A percentile compares a stretch with the other conserved stretches of the same genome.
Evolutionary conservation across 1,140 invertebrate genomes (phyloP).

Genomic region (Drosophila orosa): DNA sequence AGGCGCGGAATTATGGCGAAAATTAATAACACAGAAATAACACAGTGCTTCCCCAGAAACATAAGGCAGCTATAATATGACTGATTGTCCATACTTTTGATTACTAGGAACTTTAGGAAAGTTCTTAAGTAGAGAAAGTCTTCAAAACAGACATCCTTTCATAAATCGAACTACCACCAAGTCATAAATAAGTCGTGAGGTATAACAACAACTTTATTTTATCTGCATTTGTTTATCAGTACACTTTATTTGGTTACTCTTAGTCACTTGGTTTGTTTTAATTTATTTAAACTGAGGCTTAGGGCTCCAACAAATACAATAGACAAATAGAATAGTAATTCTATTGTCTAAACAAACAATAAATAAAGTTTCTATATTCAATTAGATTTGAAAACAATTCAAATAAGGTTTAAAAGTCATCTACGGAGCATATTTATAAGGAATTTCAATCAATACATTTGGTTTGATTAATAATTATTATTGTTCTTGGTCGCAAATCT

Average conservation of each 20-base stretch:
- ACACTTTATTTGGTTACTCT: background rate
- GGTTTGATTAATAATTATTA: background rate
- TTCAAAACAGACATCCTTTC: background rate
- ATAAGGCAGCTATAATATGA: background rate
- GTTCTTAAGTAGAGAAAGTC: background rate
- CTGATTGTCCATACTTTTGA: background rate
- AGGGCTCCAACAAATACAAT: background rate
- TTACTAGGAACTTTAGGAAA: background rate
- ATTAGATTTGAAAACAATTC: background rate
- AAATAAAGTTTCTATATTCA: background rate
- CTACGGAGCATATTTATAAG: background rate
- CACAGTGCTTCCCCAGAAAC: slow-evolving; percentile 7
- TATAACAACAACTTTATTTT: background rate
- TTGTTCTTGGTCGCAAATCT: background rate
- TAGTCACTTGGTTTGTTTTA: background rate
- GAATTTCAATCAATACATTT: background rate
- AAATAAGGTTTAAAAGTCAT: background rate
- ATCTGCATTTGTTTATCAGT: background rate
- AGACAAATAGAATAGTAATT: background rate
- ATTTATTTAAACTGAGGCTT: background rate
- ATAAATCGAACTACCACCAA: background rate
- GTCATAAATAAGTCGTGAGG: background rate
- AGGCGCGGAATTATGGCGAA: slow-evolving; percentile 39
- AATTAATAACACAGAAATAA: slow-evolving; percentile 28
- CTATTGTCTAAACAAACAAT: background rate